A percentile compares a stretch with the other conserved stretches of the same genome.
These are phyloP conservation scores for Meandrusa payeni DNA, from an alignment of 2,888 invertebrate species.

Conservation along the genomic window DNA sequence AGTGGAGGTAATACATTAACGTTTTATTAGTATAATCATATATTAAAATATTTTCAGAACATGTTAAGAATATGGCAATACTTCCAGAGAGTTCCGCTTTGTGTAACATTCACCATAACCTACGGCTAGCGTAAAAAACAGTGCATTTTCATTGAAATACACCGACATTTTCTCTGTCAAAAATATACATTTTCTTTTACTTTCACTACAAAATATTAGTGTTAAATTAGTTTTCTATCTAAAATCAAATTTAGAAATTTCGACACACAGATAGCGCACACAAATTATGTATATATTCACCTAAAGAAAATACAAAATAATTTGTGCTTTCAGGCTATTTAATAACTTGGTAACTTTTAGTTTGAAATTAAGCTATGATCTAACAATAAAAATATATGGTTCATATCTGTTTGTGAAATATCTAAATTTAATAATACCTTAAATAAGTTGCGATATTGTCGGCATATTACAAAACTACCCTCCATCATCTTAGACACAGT, in stretches of 20 bases:
- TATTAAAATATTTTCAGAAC: conserved; percentile 3
- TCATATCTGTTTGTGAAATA: conserved; percentile 33
- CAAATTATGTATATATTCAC: too few relatives aligned
- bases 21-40: too few relatives aligned
- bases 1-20: too few relatives aligned
- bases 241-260: conserved; percentile 43
- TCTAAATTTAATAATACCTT: conserved; percentile 34
- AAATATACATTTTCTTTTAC: conserved; percentile 60
- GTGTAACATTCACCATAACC: conserved; percentile 34
- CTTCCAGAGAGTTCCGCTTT: conserved; percentile 25
- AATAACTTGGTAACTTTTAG: too few relatives aligned
- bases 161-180: conserved; percentile 53
- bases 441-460: conserved; percentile 68
- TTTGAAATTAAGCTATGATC: too few relatives aligned
- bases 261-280: too few relatives aligned
- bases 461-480: conserved; percentile 53
- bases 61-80: background rate
- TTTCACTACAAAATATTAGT: conserved; percentile 54
- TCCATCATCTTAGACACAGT: conserved; percentile 29
- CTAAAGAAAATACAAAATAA: too few relatives aligned
- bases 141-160: conserved; percentile 49
- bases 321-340: too few relatives aligned
- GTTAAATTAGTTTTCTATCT: conserved; percentile 65
- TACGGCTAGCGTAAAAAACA: conserved; percentile 58
- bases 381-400: too few relatives aligned